Evolutionary conservation across 53 echinoderm and acorn worm species (phyloP).

Genomic region (Paracentrotus lividus): DNA sequence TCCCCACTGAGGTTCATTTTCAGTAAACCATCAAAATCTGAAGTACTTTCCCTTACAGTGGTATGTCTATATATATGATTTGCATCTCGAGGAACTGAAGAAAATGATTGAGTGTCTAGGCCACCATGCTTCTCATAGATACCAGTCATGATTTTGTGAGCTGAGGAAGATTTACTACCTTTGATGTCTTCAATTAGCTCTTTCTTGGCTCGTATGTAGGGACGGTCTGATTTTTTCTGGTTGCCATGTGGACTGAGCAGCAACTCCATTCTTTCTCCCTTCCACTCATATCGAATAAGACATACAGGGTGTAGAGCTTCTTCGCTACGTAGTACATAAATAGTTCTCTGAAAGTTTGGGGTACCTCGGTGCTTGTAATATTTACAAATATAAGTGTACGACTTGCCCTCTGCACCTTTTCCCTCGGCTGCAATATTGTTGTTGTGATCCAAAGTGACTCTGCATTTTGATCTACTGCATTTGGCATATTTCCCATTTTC

Average conservation of each 20-base stretch:
- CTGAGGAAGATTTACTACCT: background rate
- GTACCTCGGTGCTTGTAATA: background rate
- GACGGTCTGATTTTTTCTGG: background rate
- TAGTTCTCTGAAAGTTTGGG: background rate
- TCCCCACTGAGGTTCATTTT: background rate
- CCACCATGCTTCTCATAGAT: background rate
- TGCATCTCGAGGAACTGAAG: background rate
- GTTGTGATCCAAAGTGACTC: background rate
- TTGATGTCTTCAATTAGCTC: background rate
- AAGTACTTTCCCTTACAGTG: background rate
- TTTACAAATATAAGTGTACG: background rate
- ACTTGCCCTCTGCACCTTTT: background rate
- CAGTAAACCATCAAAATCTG: background rate
- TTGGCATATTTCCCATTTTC: background rate
- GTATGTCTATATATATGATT: background rate
- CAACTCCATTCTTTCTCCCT: background rate
- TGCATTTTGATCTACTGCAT: background rate
- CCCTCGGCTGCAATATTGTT: background rate
- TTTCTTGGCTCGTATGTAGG: background rate
- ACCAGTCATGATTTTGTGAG: background rate
- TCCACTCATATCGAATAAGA: background rate
- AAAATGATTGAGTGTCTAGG: background rate
- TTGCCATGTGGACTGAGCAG: constrained; percentile 1
- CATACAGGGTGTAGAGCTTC: background rate
- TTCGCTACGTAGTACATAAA: background rate